These are phyloP conservation scores for Chaetoderma sp. DNA, from an alignment of 2,888 invertebrate species.

Conservation along the genomic window DNA sequence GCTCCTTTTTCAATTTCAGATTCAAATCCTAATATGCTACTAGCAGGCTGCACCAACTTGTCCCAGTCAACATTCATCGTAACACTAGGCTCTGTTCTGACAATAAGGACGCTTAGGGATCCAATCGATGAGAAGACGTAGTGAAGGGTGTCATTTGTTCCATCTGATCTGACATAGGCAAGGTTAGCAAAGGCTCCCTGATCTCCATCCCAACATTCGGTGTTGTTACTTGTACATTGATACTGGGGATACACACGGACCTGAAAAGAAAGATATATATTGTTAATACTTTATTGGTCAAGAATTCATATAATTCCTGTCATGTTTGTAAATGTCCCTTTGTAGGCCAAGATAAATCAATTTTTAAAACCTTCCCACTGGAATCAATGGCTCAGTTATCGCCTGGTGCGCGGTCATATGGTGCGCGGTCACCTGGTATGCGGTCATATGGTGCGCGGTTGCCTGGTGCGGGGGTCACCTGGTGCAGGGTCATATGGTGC, in stretches of 20 bases:
- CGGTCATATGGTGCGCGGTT: too few relatives aligned
- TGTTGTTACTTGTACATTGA: conserved; percentile 7
- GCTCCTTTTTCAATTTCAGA: conserved; percentile 7
- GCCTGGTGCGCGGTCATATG: too few relatives aligned
- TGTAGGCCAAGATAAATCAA: too few relatives aligned
- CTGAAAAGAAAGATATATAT: conserved; percentile 6
- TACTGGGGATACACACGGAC: too few relatives aligned
- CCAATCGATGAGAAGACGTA: conserved; percentile 79
- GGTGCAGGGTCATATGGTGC: too few relatives aligned
- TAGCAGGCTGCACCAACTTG: conserved; percentile 50
- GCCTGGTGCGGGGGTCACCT: too few relatives aligned
- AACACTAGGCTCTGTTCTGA: conserved; percentile 70
- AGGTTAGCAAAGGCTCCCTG: conserved; percentile 36
- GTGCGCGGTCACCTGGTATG: too few relatives aligned
- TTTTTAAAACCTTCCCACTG: too few relatives aligned
- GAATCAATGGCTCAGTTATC: too few relatives aligned
- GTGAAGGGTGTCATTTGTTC: conserved; percentile 75
- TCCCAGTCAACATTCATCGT: conserved; percentile 74
- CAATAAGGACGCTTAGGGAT: conserved; percentile 75
- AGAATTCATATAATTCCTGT: too few relatives aligned
- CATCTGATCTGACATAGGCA: conserved; percentile 73
- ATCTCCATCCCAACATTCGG: conserved; percentile 9
- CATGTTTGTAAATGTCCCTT: background rate
- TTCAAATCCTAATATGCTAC: conserved; percentile 6
- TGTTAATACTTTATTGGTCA: background rate